Percentiles rank a stretch among this genome's conserved stretches.
Evolutionary conservation across 2,113 vertebrate genomes (phyloP).

Genomic region (Tylochromis polylepis): DNA sequence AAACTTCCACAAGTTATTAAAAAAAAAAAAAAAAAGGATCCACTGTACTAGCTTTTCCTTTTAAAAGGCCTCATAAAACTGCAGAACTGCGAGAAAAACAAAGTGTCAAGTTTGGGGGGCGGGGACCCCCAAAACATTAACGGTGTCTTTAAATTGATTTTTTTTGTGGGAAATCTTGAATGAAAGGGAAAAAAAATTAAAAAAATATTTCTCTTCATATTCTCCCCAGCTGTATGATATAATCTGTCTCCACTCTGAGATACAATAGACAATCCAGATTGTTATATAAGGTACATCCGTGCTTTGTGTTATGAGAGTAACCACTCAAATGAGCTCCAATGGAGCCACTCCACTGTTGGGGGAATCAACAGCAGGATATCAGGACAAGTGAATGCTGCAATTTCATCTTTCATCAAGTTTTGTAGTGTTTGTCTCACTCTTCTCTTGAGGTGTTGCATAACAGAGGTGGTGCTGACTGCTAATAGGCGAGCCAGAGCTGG

Average conservation of each 20-base stretch:
- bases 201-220: slow-evolving; percentile 13
- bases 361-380: slow-evolving; percentile 45
- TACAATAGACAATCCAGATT: slow-evolving; percentile 57
- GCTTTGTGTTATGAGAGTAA: slow-evolving; percentile 59
- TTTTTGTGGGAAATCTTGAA: slow-evolving; percentile 5
- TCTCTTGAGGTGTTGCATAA: slow-evolving; percentile 48
- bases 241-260: slow-evolving; percentile 47
- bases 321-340: slow-evolving; percentile 40
- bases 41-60: neutral
- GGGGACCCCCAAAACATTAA: neutral
- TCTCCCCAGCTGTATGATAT: slow-evolving; percentile 37
- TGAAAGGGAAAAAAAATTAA: neutral
- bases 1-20: neutral
- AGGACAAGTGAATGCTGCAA: slow-evolving; percentile 37
- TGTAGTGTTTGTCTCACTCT: slow-evolving; percentile 33
- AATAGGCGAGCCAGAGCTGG: slow-evolving; percentile 15
- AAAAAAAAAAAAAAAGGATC: neutral
- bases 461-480: slow-evolving; percentile 37
- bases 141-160: neutral
- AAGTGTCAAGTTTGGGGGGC: neutral
- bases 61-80: neutral
- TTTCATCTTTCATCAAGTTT: slow-evolving; percentile 55
- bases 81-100: neutral
- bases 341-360: slow-evolving; percentile 35
- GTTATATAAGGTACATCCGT: slow-evolving; percentile 65